Conservation (phyloP, 1,140 invertebrate species). For the Drosophila pseudoananassae region DNA sequence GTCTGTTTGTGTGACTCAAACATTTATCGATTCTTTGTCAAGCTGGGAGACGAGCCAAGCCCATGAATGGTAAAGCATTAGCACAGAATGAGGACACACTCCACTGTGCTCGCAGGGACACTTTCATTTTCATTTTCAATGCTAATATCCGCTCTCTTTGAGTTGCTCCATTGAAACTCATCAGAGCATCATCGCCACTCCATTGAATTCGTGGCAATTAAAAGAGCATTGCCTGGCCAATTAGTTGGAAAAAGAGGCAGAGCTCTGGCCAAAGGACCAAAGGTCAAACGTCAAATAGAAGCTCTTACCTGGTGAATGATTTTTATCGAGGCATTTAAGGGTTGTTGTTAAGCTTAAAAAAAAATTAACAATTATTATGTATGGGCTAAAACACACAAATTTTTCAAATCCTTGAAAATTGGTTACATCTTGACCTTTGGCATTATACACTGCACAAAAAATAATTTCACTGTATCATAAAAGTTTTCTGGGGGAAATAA, state of each 20-base stretch:
- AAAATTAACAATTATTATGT: no score
- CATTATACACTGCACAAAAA: no score
- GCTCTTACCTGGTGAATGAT: no score
- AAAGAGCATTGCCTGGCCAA: constrained; percentile 14
- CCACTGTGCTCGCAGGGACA: neutral
- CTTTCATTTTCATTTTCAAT: constrained; percentile 11
- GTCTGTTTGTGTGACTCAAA: neutral
- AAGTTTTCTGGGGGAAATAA: no score
- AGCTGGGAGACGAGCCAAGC: neutral
- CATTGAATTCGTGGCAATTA: constrained; percentile 12
- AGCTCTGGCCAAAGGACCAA: neutral
- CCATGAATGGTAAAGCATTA: neutral
- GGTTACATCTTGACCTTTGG: no score
- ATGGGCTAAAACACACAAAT: no score
- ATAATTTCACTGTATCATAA: no score
- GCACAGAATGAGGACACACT: no score
- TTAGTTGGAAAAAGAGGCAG: constrained; percentile 1
- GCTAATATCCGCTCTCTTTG: constrained; percentile 9
- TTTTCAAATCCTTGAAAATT: no score
- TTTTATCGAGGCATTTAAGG: no score
- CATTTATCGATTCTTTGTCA: constrained; percentile 32
- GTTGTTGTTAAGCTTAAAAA: no score
- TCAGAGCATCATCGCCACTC: neutral
- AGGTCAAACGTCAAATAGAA: neutral
- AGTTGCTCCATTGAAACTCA: constrained; percentile 18